A percentile compares a stretch with the other conserved stretches of the same genome.
Evolutionary conservation across 2,113 vertebrate species (phyloP).

Genomic region (Vidua chalybeata): DNA sequence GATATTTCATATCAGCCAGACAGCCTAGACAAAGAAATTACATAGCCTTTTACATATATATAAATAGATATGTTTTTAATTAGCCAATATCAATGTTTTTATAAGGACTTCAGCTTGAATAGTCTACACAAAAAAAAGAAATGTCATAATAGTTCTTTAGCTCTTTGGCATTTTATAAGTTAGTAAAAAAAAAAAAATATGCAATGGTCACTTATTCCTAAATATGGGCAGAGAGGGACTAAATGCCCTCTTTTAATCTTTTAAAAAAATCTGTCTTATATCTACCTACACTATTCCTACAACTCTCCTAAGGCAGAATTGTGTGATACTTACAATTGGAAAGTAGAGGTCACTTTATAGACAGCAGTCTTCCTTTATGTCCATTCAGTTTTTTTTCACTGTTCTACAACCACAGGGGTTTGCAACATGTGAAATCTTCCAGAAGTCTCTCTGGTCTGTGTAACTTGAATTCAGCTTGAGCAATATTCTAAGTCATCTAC

Average conservation of each 20-base stretch:
- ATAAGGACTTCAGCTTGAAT: neutral
- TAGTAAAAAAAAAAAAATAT: neutral
- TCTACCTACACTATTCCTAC: neutral
- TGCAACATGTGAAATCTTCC: neutral
- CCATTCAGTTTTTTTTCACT: neutral
- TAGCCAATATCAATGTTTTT: neutral
- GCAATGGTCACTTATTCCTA: rapidly evolving
- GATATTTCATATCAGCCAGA: neutral
- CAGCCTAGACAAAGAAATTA: neutral
- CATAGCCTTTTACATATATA: neutral
- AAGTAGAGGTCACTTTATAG: neutral
- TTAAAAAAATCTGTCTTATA: neutral
- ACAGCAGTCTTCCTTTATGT: neutral
- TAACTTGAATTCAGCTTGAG: neutral
- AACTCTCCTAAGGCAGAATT: neutral
- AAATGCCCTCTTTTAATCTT: neutral
- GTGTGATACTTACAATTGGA: neutral
- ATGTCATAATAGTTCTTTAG: neutral
- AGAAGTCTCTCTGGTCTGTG: neutral
- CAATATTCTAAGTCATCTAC: neutral
- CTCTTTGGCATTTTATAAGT: neutral
- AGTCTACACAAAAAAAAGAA: neutral
- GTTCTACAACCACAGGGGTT: neutral
- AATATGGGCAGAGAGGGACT: neutral
- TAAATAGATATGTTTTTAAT: neutral